These are phyloP conservation scores for Brassicogethes aeneus DNA, from an alignment of 2,888 invertebrate species.

Conservation along the genomic window DNA sequence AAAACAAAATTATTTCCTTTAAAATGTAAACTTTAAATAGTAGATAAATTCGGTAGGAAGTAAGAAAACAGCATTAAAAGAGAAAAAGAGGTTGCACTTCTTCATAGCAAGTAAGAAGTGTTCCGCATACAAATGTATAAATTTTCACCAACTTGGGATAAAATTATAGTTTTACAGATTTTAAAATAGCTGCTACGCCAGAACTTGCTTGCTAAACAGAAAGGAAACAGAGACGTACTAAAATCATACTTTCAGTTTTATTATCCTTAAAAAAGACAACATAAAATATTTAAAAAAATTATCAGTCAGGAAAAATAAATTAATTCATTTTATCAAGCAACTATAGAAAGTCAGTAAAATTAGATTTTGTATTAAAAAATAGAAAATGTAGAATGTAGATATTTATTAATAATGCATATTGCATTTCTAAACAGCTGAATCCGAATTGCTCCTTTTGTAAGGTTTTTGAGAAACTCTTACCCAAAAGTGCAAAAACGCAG, in stretches of 20 bases:
- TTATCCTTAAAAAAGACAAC: too few relatives aligned
- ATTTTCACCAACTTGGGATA: constrained; percentile 24
- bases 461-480: too few relatives aligned
- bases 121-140: constrained; percentile 27
- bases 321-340: too few relatives aligned
- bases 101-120: constrained; percentile 14
- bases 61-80: background rate
- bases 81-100: constrained; percentile 16
- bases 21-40: background rate
- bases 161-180: constrained; percentile 32
- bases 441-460: too few relatives aligned
- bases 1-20: background rate
- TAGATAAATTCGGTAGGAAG: background rate
- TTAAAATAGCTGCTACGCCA: constrained; percentile 17
- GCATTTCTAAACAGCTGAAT: too few relatives aligned
- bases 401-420: too few relatives aligned
- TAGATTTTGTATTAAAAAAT: too few relatives aligned
- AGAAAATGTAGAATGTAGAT: too few relatives aligned
- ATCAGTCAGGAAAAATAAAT: too few relatives aligned
- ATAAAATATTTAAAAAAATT: too few relatives aligned
- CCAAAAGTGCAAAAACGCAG: too few relatives aligned
- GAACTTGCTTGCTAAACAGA: constrained; percentile 8
- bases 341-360: too few relatives aligned
- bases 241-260: background rate
- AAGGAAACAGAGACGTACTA: background rate